These are phyloP conservation scores for Urocyon cinereoargenteus DNA, from an alignment of 2,797 vertebrate genomes.

Conservation along the genomic window DNA sequence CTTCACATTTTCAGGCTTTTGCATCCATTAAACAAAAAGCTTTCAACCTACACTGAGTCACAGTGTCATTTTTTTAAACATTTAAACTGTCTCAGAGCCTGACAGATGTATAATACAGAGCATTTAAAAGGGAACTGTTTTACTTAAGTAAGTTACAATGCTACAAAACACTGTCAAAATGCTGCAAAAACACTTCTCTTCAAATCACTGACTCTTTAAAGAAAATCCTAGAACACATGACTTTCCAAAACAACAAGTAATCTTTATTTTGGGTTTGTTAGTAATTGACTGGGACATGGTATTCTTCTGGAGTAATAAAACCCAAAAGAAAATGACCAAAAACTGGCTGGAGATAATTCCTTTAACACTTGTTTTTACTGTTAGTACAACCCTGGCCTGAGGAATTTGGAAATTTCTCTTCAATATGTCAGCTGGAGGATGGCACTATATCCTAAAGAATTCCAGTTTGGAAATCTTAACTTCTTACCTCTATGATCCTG, in stretches of 20 bases:
- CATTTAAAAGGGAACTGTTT: conserved; percentile 13
- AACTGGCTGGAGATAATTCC: neutral
- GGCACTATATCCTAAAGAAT: neutral
- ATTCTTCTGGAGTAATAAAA: neutral
- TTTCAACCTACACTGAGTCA: neutral
- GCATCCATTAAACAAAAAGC: neutral
- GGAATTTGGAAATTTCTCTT: neutral
- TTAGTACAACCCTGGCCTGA: neutral
- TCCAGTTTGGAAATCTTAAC: neutral
- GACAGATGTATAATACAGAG: conserved; percentile 20
- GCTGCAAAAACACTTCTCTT: neutral
- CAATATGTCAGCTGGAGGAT: neutral
- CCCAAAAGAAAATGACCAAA: neutral
- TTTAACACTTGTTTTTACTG: neutral
- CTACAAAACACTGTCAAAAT: conserved; percentile 1
- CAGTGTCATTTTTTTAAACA: neutral
- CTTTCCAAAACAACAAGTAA: neutral
- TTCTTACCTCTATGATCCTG: neutral
- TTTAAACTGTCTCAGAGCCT: neutral
- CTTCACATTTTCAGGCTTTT: neutral
- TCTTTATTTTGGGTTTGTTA: neutral
- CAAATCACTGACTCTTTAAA: neutral
- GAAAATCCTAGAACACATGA: neutral
- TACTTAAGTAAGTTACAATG: neutral
- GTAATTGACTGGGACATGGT: neutral